Percentiles rank a stretch among this genome's conserved stretches.
These are phyloP conservation scores for Guaruba guarouba DNA, from an alignment of 2,113 vertebrate genomes.

Conservation along the genomic window DNA sequence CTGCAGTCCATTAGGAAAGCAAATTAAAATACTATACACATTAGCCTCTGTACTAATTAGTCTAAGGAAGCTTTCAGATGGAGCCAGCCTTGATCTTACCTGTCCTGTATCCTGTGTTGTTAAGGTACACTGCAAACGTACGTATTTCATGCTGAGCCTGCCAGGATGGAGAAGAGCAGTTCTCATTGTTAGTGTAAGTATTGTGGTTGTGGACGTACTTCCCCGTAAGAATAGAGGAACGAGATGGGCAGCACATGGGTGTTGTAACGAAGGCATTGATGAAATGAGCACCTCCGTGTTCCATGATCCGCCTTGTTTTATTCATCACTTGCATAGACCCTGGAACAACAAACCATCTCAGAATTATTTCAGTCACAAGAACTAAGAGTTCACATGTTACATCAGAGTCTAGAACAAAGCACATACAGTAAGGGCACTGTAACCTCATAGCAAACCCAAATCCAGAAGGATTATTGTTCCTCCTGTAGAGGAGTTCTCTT, in stretches of 20 bases:
- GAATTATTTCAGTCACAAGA: not conserved
- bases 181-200: slow-evolving; percentile 98
- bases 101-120: slow-evolving; percentile 93
- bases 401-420: not conserved
- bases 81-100: slow-evolving; percentile 72
- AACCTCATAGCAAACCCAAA: not conserved
- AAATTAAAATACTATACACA: not conserved
- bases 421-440: not conserved
- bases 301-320: slow-evolving; percentile 93
- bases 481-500: not conserved
- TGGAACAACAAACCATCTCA: slow-evolving; percentile 38
- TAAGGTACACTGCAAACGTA: slow-evolving; percentile 94
- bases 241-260: slow-evolving; percentile 96
- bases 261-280: slow-evolving; percentile 96
- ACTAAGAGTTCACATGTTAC: not conserved
- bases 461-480: not conserved
- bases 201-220: slow-evolving; percentile 98
- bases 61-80: not conserved
- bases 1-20: not conserved
- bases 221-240: slow-evolving; percentile 94
- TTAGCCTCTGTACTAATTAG: not conserved
- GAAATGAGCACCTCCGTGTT: slow-evolving; percentile 92
- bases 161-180: slow-evolving; percentile 97
- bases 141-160: slow-evolving; percentile 91
- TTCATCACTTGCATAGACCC: slow-evolving; percentile 99